Base-by-base conservation (phyloP, 2,113 vertebrate genomes). In the Cavia porcellus region DNA sequence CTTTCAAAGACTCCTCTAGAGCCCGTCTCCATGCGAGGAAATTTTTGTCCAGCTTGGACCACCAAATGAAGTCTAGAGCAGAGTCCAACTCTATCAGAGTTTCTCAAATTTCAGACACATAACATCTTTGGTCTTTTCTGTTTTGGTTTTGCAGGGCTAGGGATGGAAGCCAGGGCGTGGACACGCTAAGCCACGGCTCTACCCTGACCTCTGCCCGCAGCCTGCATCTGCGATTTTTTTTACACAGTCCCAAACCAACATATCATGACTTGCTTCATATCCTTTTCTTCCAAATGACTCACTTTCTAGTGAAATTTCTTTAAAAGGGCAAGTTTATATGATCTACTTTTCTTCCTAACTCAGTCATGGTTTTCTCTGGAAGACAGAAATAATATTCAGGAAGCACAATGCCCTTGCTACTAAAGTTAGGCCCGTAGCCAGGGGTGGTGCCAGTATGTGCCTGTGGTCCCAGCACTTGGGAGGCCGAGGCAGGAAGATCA, bases 311-410 rank as follows among this genome's bases (percentile, higher is more conserved):
- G 13, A 68, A 68, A 68, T 68, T 74, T 74, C 70, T 74, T 24
- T 74, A 68, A 68, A 68, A 68, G 32, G 66, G 66, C 35, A 90
- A 83, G 70, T 74, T 66, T 42, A 19, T 55, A 30, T 47, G 24
- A 62, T 70, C 75, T 83, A 66, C n/a, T 93, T 83, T 86, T 90
- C 82, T 83, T 95, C 87, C 90, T 96, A 59, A 95, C 35, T 89
- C 70, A 42, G 10, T 42, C 57, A 5, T 59, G 82, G 90, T 90
- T 86, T 83, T 77, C 35, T 93, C n/a, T 11, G 2, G 68, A 90
- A 89, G 59, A 25, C 57, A 75, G 74, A 92, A 25, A n/a, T 38
- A 57, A 59, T 15, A 68, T 20, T 47, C 82, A 47, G 77, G n/a
- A 90, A 90, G 68, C 35, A 62, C 35, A 24, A 45, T 38, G 82